Evolutionary conservation across 2,888 invertebrate species (phyloP).

Genomic region (Chrysolina haemoptera): DNA sequence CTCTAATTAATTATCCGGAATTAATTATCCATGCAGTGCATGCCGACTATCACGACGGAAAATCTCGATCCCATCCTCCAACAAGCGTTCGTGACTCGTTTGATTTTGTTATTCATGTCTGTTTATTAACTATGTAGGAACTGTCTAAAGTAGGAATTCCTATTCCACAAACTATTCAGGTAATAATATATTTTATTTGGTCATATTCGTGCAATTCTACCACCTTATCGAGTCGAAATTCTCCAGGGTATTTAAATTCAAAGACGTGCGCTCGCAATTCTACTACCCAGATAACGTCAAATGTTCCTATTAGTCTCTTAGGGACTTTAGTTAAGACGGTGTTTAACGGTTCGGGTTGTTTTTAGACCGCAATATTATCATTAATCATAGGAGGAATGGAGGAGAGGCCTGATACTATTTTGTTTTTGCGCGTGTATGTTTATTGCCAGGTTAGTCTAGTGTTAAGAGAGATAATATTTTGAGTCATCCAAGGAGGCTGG

Average conservation of each 20-base stretch:
- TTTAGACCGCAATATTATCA: constrained; percentile 52
- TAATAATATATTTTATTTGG: constrained; percentile 67
- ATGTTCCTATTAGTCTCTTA: constrained; percentile 66
- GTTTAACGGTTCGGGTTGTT: constrained; percentile 53
- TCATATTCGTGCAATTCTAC: constrained; percentile 62
- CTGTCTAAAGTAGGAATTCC: constrained; percentile 63
- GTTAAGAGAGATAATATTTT: constrained; percentile 50
- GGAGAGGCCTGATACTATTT: constrained; percentile 48
- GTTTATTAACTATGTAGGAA: constrained; percentile 58
- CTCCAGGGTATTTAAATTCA: constrained; percentile 67
- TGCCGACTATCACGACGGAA: constrained; percentile 34
- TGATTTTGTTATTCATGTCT: constrained; percentile 53
- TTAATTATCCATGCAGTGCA: constrained; percentile 12
- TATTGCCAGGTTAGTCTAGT: constrained; percentile 48
- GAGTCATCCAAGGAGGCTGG: constrained; percentile 31
- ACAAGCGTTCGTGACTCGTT: constrained; percentile 48
- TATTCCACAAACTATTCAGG: constrained; percentile 65
- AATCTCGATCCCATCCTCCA: constrained; percentile 35
- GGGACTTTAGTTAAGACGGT: constrained; percentile 62
- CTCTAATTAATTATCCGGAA: not conserved
- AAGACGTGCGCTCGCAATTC: constrained; percentile 67
- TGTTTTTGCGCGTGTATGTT: constrained; percentile 51
- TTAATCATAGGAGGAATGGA: constrained; percentile 49
- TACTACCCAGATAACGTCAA: constrained; percentile 67
- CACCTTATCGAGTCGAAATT: constrained; percentile 66